Evolutionary conservation across 2,888 invertebrate species (phyloP), one percentile per base, ranked within the genome.

Genomic region (Rotaria macrura): DNA sequence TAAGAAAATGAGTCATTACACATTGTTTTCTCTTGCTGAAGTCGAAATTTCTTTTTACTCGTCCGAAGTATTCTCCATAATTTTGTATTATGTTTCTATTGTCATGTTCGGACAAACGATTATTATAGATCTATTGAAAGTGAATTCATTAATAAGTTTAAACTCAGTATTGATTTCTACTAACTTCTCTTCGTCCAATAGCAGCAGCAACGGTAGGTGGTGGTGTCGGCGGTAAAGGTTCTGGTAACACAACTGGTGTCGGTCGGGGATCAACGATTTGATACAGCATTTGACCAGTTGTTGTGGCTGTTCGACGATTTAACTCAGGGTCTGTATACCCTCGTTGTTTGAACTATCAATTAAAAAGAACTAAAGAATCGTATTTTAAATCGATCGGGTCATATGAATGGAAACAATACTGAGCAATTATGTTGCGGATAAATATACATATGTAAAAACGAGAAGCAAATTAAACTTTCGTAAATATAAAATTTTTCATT

Each of bases 61-160:
- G 47, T 38, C 84, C 86, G 25, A 86, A 74, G 29, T 86, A 86
- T 84, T 86, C 86, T 23, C 86, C 86, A 49, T 47, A 86, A 40
- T 84, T 86, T 54, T 86, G 86, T 52, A 84, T 86, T 6, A 74
- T 34, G 55, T 86, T 86, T 72, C 84, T 52, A 38, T 86, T 86
- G 38, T 86, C 86, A 57, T 86, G 86, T 40, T 84, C 79, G 7
- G 79, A 83, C 12, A 74, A 84, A 14, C n/a, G 79, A 43, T 79
- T 79, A 43, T 25, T 43, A 79, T 79, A 79, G 2, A 3, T 5
- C 79, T 79, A 79, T 25, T 4, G 17, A 43, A 79, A 40, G 34
- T 34, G 29, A 29, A 34, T 34, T 23, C 23, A 6, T 9, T 5
- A 23, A 9, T 3, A 7, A 52, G 6, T 52, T 52, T 23, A 52